Conservation (phyloP, 2,888 invertebrate species). For the Lithosia quadra region DNA sequence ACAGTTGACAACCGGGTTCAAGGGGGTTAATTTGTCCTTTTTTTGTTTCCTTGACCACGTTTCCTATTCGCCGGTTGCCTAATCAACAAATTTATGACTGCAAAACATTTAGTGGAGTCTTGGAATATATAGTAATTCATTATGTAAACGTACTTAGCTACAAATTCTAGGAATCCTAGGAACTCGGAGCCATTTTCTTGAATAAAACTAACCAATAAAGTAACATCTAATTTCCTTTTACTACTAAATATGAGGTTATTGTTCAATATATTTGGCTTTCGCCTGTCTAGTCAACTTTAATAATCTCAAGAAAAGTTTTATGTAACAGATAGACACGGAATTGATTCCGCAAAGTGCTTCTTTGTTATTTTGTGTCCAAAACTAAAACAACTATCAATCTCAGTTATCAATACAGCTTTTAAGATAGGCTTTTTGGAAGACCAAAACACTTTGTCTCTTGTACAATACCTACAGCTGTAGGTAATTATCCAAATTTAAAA, state of each 20-base stretch:
- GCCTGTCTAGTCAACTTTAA: neutral
- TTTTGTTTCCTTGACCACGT: neutral
- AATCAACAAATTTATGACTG: neutral
- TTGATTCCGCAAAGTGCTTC: slow-evolving; percentile 10
- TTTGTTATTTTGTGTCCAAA: neutral
- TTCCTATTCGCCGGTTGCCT: neutral
- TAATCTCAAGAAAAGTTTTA: neutral
- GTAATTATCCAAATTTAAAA: too few relatives aligned
- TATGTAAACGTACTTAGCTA: neutral
- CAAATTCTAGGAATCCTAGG: neutral
- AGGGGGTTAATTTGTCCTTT: neutral
- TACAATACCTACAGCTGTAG: neutral
- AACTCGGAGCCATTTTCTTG: neutral
- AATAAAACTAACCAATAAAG: neutral
- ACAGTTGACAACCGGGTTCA: neutral
- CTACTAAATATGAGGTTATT: neutral
- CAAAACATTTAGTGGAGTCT: neutral
- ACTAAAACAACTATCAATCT: slow-evolving; percentile 1
- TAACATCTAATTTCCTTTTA: neutral
- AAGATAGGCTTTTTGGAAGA: neutral
- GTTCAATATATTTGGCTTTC: neutral
- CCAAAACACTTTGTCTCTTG: neutral
- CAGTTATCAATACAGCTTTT: neutral
- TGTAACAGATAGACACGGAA: neutral
- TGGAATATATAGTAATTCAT: neutral